Evolutionary conservation across 2,888 invertebrate genomes (phyloP).

Genomic region (Cataglyphis cursor): DNA sequence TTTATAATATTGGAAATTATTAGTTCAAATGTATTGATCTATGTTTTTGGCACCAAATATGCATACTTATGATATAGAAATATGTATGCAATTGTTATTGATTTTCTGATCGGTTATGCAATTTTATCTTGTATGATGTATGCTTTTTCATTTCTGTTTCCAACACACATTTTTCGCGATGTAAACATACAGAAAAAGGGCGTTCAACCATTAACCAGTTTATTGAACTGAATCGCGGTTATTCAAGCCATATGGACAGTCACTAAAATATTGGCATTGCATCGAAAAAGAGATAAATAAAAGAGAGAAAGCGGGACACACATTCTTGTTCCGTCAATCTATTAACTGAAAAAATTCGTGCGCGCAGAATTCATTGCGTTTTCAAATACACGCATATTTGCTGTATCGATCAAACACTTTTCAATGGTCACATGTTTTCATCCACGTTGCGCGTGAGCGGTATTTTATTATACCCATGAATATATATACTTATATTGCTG

Average conservation of each 20-base stretch:
- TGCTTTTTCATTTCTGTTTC: neutral
- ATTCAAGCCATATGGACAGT: neutral
- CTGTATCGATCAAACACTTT: slow-evolving; percentile 14
- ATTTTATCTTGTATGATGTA: neutral
- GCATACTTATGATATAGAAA: neutral
- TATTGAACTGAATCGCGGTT: slow-evolving; percentile 49
- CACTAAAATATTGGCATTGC: slow-evolving; percentile 37
- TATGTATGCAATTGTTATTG: neutral
- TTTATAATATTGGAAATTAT: neutral
- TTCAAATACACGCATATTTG: slow-evolving; percentile 27
- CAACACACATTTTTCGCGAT: slow-evolving; percentile 27
- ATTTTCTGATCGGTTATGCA: neutral
- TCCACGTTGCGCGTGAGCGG: slow-evolving; percentile 19
- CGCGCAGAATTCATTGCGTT: slow-evolving; percentile 48
- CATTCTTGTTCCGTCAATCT: slow-evolving; percentile 51
- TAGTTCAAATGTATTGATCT: neutral
- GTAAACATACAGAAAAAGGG: slow-evolving; percentile 32
- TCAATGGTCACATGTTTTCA: slow-evolving; percentile 40
- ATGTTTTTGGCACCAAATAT: neutral
- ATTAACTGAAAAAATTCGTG: slow-evolving; percentile 50
- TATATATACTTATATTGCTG: neutral
- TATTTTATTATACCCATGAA: slow-evolving; percentile 31
- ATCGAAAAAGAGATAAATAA: slow-evolving; percentile 4
- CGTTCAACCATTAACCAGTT: slow-evolving; percentile 46
- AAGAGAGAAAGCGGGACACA: neutral